Conservation (phyloP, 2,113 vertebrate species). For the Microtus richardsoni region DNA sequence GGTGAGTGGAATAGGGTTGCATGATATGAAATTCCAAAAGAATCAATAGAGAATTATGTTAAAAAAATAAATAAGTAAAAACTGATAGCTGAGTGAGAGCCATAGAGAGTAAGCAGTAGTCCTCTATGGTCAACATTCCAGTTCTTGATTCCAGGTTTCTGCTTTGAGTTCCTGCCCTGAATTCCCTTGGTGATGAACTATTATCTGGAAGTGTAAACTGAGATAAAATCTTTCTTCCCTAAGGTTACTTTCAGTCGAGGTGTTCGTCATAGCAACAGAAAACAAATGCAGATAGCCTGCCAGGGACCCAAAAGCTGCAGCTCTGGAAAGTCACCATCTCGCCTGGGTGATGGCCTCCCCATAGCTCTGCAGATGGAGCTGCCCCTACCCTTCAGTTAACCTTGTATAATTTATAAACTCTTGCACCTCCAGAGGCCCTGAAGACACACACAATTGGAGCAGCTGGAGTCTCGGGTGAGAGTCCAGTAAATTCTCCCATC, state of each 20-base stretch:
- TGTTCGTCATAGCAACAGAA: background rate
- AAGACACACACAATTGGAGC: background rate
- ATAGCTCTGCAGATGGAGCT: background rate
- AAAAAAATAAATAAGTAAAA: background rate
- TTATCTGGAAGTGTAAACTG: background rate
- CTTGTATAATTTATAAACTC: background rate
- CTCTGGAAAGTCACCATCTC: too few relatives aligned
- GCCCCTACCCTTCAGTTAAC: background rate
- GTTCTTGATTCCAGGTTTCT: background rate
- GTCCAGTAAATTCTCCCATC: background rate
- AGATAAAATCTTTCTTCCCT: background rate
- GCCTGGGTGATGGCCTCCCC: background rate
- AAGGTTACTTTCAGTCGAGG: background rate
- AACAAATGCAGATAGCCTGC: background rate
- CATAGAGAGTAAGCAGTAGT: background rate
- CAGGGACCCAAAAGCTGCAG: background rate
- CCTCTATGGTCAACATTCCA: background rate
- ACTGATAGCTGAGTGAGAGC: background rate
- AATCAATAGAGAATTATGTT: background rate
- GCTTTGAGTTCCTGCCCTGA: background rate
- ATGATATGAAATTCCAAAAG: background rate
- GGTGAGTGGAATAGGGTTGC: background rate
- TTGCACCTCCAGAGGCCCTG: background rate
- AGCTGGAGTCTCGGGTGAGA: background rate
- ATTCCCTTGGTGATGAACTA: background rate